A percentile compares a stretch with the other conserved stretches of the same genome.
Evolutionary conservation across 2,113 vertebrate species (phyloP).

Genomic region (Platysternon megacephalum): DNA sequence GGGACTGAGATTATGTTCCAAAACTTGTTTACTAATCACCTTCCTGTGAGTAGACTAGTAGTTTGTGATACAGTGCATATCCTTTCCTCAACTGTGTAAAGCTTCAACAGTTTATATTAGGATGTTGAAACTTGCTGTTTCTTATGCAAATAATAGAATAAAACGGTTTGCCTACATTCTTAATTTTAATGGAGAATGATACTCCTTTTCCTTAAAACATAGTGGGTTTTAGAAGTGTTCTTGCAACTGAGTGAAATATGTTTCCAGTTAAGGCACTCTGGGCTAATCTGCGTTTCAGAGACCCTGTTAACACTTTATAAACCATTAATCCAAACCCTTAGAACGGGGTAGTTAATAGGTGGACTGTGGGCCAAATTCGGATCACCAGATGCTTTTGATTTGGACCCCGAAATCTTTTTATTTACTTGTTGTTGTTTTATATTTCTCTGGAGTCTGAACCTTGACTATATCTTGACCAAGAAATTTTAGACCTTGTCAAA

Average conservation of each 20-base stretch:
- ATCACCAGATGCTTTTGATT: no score
- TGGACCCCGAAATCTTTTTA: no score
- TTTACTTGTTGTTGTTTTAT: no score
- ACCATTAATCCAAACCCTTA: background rate
- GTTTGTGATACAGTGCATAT: background rate
- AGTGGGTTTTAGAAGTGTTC: background rate
- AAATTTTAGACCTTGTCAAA: no score
- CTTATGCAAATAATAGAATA: background rate
- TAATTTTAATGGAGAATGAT: background rate
- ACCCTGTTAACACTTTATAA: background rate
- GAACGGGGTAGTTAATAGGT: background rate
- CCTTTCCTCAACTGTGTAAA: background rate
- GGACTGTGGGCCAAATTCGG: no score
- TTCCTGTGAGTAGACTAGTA: background rate
- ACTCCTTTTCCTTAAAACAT: background rate
- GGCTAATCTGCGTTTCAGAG: background rate
- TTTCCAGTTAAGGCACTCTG: background rate
- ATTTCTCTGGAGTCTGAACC: no score
- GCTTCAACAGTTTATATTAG: background rate
- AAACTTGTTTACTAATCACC: background rate
- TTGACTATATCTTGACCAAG: no score
- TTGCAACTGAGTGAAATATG: background rate
- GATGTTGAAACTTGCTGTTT: background rate
- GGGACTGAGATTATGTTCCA: background rate
- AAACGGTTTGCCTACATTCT: background rate